Percentiles rank a stretch among this genome's conserved stretches.
Conservation (phyloP, 2,797 vertebrate species). For the Labroides dimidiatus region DNA sequence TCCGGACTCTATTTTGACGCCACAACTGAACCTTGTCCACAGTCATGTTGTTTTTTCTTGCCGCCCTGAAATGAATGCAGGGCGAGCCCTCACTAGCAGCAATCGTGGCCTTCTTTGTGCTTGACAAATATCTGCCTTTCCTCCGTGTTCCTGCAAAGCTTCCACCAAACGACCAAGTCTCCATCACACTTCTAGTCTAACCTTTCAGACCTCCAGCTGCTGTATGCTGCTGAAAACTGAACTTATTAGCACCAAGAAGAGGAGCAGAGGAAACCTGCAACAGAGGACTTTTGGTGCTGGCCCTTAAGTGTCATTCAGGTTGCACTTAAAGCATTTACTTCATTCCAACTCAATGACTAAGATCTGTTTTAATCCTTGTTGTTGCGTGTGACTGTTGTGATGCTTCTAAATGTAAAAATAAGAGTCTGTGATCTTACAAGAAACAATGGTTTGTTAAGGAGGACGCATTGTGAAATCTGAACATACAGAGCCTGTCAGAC, state of each 20-base stretch:
- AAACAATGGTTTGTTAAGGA: slow-evolving; percentile 1
- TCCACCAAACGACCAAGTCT: slow-evolving; percentile 41
- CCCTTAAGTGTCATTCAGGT: slow-evolving; percentile 43
- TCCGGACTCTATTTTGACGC: slow-evolving; percentile 84
- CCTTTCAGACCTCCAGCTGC: slow-evolving; percentile 29
- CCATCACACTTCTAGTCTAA: slow-evolving; percentile 6
- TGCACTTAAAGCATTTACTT: slow-evolving; percentile 43
- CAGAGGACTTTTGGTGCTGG: slow-evolving; percentile 50
- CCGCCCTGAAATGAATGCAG: background rate
- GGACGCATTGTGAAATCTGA: slow-evolving; percentile 5
- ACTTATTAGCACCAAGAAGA: slow-evolving; percentile 23
- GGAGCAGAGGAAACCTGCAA: slow-evolving; percentile 35
- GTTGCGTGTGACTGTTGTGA: slow-evolving; percentile 40
- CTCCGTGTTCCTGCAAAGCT: slow-evolving; percentile 27
- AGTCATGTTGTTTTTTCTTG: background rate
- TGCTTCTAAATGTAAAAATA: slow-evolving; percentile 12
- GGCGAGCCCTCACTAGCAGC: slow-evolving; percentile 18
- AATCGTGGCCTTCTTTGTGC: slow-evolving; percentile 56
- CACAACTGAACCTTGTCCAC: slow-evolving; percentile 4
- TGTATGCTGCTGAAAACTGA: slow-evolving; percentile 42
- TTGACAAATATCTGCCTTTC: slow-evolving; percentile 42
- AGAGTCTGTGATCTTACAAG: slow-evolving; percentile 6
- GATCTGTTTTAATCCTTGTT: slow-evolving; percentile 21
- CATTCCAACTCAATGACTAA: slow-evolving; percentile 32
- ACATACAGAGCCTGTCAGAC: slow-evolving; percentile 3